These are phyloP conservation scores for Drosophila sp. DNA, from an alignment of 1,140 invertebrate genomes.

Conservation along the genomic window DNA sequence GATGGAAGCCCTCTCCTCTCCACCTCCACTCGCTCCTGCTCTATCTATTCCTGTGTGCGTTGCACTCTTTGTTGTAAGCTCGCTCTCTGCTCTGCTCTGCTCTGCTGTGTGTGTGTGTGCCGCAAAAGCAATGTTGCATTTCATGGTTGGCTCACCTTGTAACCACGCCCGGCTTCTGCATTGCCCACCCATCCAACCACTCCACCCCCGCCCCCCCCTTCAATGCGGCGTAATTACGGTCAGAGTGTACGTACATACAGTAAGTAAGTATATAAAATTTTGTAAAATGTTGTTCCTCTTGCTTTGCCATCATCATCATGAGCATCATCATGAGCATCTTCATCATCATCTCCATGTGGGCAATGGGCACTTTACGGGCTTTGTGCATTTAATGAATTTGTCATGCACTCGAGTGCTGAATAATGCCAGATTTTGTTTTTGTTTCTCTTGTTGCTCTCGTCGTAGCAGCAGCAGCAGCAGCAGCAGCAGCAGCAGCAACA, in stretches of 20 bases:
- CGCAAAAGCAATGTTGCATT: conserved; percentile 57
- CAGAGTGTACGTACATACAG: conserved; percentile 24
- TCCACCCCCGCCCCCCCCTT: neutral
- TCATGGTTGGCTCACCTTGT: conserved; percentile 56
- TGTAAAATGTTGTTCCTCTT: conserved; percentile 58
- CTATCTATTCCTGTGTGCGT: conserved; percentile 5
- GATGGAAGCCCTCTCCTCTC: neutral
- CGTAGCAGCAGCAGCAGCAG: neutral
- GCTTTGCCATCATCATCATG: conserved; percentile 15
- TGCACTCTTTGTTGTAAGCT: neutral
- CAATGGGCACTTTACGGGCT: conserved; percentile 59
- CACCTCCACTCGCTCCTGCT: conserved; percentile 6
- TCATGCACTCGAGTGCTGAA: conserved; percentile 64
- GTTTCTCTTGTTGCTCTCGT: neutral
- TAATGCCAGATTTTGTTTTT: conserved; percentile 54
- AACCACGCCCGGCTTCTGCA: conserved; percentile 42
- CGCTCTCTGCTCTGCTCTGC: neutral
- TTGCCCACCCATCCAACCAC: neutral
- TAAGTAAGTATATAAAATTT: conserved; percentile 62
- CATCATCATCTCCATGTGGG: conserved; percentile 14
- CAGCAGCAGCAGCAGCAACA: neutral
- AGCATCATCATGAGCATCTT: neutral
- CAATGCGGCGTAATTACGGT: conserved; percentile 75
- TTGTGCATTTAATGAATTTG: conserved; percentile 77
- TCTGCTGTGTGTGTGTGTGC: conserved; percentile 19